Evolutionary conservation across 2,797 vertebrate genomes (phyloP).

Genomic region (Anguilla anguilla): DNA sequence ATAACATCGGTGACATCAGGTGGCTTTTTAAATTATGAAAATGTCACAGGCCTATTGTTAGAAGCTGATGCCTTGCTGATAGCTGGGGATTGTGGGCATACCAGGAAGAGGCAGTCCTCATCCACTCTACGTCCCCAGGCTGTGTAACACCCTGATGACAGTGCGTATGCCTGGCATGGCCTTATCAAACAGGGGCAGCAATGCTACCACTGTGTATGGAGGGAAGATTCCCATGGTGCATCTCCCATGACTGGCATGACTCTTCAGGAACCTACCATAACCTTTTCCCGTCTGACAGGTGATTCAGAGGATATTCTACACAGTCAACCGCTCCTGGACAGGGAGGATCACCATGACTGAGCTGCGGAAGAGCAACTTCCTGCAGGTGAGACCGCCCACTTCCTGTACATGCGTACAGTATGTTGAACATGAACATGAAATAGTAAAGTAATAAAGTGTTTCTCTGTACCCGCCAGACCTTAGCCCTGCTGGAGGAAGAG

Average conservation of each 20-base stretch:
- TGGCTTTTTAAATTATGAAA: neutral
- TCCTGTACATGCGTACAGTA: neutral
- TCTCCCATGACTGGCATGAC: neutral
- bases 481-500: slow-evolving; percentile 95
- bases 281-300: slow-evolving; percentile 71
- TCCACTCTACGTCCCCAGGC: neutral
- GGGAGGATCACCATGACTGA: slow-evolving; percentile 91
- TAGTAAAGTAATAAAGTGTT: neutral
- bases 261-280: neutral
- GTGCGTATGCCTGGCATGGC: neutral
- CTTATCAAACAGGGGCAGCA: neutral
- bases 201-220: neutral
- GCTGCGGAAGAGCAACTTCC: slow-evolving; percentile 96
- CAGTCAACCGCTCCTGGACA: slow-evolving; percentile 97
- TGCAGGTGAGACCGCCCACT: slow-evolving; percentile 77
- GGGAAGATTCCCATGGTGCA: neutral
- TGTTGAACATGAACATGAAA: neutral
- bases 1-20: neutral
- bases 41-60: slow-evolving; percentile 14
- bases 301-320: slow-evolving; percentile 98
- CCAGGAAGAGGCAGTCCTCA: neutral
- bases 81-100: slow-evolving; percentile 6
- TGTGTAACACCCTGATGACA: neutral
- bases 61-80: neutral
- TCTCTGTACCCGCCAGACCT: slow-evolving; percentile 71